phyloP scores from a whole-genome alignment of 2,113 vertebrate genomes.

The Progne subis region DNA sequence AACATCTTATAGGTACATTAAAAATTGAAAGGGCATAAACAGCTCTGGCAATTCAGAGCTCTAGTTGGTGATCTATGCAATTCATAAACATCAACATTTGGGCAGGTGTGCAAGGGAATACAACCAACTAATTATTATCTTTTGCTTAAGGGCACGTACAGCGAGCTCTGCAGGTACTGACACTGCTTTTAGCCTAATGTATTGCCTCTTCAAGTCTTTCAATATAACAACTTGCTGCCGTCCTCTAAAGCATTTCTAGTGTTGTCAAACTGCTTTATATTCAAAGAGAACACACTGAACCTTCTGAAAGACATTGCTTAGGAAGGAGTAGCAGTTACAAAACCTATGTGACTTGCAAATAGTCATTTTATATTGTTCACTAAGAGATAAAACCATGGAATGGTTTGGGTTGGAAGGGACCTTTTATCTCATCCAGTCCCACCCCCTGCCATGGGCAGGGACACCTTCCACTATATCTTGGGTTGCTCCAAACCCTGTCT shows the following conservation, averaged over 20 bases:
- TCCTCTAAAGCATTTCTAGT: conserved; percentile 35
- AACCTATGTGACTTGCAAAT: background rate
- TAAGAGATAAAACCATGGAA: background rate
- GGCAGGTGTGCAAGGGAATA: conserved; percentile 68
- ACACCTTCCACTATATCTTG: fast-evolving
- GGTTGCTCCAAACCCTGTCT: fast-evolving
- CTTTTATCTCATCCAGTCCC: fast-evolving
- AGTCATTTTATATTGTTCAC: background rate
- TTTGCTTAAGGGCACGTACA: conserved; percentile 77
- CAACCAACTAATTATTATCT: conserved; percentile 76
- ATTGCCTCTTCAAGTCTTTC: conserved; percentile 66
- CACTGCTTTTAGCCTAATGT: conserved; percentile 46
- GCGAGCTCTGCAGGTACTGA: conserved; percentile 76
- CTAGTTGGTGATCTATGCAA: conserved; percentile 64
- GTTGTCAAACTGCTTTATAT: conserved; percentile 42
- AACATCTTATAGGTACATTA: conserved; percentile 76
- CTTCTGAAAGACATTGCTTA: conserved; percentile 17
- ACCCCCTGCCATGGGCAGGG: background rate
- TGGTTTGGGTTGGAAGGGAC: background rate
- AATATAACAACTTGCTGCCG: conserved; percentile 17
- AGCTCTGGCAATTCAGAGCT: conserved; percentile 65
- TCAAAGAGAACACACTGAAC: conserved; percentile 7
- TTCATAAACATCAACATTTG: conserved; percentile 64
- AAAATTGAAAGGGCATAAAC: conserved; percentile 76
- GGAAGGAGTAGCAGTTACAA: conserved; percentile 23